These are phyloP conservation scores for Taxidea taxus DNA, from an alignment of 2,113 vertebrate genomes.

Conservation along the genomic window DNA sequence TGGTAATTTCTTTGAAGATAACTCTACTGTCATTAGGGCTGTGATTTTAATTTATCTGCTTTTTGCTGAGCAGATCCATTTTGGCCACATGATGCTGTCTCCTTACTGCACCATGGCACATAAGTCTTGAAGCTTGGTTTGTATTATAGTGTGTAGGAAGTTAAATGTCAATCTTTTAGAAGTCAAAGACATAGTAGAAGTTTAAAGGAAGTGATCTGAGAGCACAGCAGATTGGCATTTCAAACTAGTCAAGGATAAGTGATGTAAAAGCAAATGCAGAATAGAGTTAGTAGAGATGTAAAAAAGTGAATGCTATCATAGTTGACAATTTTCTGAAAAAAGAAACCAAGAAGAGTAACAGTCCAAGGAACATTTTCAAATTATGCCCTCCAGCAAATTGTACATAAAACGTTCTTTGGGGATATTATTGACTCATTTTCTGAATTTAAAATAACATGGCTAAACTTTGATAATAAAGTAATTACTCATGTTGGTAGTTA, in stretches of 20 bases:
- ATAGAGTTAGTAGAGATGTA: not conserved
- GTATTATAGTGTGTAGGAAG: not conserved
- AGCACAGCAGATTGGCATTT: constrained; percentile 17
- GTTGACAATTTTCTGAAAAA: not conserved
- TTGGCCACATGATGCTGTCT: not conserved
- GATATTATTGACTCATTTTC: not conserved
- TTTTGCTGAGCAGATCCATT: not conserved
- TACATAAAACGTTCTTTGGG: not conserved
- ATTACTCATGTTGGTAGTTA: not conserved
- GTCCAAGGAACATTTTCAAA: not conserved
- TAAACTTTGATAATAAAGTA: not conserved
- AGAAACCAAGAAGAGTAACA: not conserved
- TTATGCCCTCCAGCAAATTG: not conserved
- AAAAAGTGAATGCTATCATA: not conserved
- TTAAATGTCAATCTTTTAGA: constrained; percentile 40
- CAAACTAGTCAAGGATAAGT: constrained; percentile 7
- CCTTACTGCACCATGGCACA: not conserved
- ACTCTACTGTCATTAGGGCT: not conserved
- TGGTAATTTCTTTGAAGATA: not conserved
- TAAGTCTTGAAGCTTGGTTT: not conserved
- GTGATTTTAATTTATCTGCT: not conserved
- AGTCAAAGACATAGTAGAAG: not conserved
- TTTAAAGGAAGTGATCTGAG: constrained; percentile 9
- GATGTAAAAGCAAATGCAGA: not conserved
- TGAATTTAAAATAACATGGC: not conserved